Base-by-base conservation (phyloP, 2,797 vertebrate genomes). In the Chlorospingus semifuscus region DNA sequence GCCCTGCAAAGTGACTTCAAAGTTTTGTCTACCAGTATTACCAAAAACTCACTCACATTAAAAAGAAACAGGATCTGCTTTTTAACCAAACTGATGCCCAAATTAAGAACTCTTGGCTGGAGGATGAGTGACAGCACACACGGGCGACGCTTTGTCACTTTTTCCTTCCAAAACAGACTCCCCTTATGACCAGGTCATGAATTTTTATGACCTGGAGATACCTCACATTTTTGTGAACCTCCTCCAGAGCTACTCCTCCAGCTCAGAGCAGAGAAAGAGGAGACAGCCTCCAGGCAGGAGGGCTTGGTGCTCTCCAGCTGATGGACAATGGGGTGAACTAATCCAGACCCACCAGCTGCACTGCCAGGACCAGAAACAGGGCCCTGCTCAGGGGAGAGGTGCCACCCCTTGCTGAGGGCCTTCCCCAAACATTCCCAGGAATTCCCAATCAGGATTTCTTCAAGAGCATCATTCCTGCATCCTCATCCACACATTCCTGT, bases 201-300 rank as follows among this genome's bases (percentile, higher is more conserved):
- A 23, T 39, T 89, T 89, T 80, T 34, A 66, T 50, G 34, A 46
- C 53, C 32, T 37, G 69, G 71, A 81, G 22, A 30, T 18, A 44
- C 0, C 0, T 17, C 55, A 70, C 26, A 8, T 49, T 78, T 89
- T 75, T 49, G 46, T 64, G 79, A 83, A 41, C 12, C 26, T 69
- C 30, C 42, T 82, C 44, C 37, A 34, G 41, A 76, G 70, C 44
- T 41, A 2, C 57, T 77, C 37, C 47, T 65, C 30, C 8, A 0
- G 16, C 4, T 56, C 22, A 17, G 11, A 26, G 66, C 5, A 8
- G 22, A 9, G 52, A 8, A 41, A 83, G 32, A 59, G 29, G 14
- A 3, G 4, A 41, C 0, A 34, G n/a, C 15, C 30, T 9, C 18
- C 16, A 24, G 34, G 21, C 56, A 59, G 0, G 0, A 0, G 5